Evolutionary conservation across 2,797 vertebrate species (phyloP), one percentile per base, ranked within the genome.

Genomic region (Danio albolineatus): DNA sequence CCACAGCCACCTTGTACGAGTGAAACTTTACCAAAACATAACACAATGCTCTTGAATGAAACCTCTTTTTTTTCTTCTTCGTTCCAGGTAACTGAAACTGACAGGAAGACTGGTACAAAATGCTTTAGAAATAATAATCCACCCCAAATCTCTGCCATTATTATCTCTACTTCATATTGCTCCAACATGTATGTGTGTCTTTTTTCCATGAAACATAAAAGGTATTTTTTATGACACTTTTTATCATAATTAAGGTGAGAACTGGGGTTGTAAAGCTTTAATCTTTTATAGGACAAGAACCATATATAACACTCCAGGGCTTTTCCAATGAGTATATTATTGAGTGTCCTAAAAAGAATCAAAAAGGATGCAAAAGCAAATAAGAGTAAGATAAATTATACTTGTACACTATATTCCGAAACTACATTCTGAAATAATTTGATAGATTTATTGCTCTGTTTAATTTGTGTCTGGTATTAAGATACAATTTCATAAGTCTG

Each of bases 41-140:
- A 46, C 39, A 83, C 49, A 76, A 41, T 77, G 41, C 53, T 28
- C 21, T 28, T 74, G 73, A 80, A 17, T 49, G 49, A 51, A 65
- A 61, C 69, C 53, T 46, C 19, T 41, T 49, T 48, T 57, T 44
- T 81, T 28, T 3, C 28, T 62, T 43, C 51, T 56, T 48, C 36
- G 57, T 76, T 79, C 46, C 36, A 75, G 73, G 73, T 36, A 54
- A 78, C 36, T 66, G 76, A 85, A 74, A 78, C 44, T 54, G 17
- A 80, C 54, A 57, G 41, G 3, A 13, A 71, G 17, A 67, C 65
- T 70, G 7, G 2, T 46, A 46, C 10, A 56, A 78, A 51, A 21
- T 21, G 28, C 8, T 36, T 4, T 44, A 46, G 8, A 61, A 73
- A 43, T 73, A 61, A 48, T 19, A 17, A 61, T 38, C 21, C 14